Conservation (phyloP, 2,113 vertebrate species). For the Lophochroa leadbeateri region DNA sequence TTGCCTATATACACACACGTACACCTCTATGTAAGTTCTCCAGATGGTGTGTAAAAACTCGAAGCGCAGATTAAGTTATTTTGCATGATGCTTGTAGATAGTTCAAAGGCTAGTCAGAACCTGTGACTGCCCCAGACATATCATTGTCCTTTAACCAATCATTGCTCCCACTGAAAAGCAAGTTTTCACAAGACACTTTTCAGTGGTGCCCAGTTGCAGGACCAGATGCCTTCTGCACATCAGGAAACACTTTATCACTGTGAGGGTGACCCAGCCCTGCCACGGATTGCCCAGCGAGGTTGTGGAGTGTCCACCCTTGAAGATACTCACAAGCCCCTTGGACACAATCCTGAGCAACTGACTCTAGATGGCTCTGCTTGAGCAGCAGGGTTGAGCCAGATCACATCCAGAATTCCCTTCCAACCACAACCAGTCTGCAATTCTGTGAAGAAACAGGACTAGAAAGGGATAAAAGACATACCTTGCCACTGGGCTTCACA, state of each 20-base stretch:
- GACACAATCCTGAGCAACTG: background rate
- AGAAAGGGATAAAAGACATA: background rate
- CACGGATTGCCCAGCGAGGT: background rate
- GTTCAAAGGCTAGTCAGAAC: background rate
- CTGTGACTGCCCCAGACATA: background rate
- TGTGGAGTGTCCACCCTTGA: background rate
- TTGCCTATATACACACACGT: background rate
- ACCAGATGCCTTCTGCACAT: background rate
- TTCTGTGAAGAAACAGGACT: background rate
- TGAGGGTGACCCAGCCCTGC: background rate
- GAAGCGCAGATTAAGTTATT: background rate
- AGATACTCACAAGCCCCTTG: background rate
- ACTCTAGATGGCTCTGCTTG: background rate
- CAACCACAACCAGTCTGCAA: background rate
- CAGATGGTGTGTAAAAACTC: background rate
- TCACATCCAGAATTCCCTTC: background rate
- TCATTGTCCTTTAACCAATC: background rate
- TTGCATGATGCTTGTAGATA: background rate
- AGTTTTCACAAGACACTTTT: background rate
- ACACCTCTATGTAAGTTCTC: background rate
- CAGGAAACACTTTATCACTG: background rate
- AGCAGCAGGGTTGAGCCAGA: rapidly evolving
- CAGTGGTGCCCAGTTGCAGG: background rate
- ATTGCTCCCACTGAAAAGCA: background rate
- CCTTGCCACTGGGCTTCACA: background rate